Conservation (phyloP, 2,888 invertebrate genomes). For the Cryptocheilus praepositus region DNA sequence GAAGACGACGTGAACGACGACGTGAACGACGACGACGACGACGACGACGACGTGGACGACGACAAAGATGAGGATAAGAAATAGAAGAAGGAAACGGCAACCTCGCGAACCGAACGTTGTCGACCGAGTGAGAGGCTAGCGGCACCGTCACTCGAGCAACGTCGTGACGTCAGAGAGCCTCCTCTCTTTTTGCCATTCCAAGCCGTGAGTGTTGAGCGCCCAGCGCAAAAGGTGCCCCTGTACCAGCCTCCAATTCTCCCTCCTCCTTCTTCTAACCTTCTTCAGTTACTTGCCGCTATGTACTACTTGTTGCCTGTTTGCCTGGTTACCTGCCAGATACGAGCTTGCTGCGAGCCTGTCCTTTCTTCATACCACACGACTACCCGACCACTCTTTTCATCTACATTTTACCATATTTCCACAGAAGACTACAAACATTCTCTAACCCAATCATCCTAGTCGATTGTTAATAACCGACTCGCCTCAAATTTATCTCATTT, state of each 20-base stretch:
- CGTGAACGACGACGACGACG: background rate
- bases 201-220: conserved; percentile 32
- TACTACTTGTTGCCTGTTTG: too few species aligned
- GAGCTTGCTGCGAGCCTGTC: too few species aligned
- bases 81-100: conserved; percentile 28
- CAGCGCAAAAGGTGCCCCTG: conserved; percentile 50
- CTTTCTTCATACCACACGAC: too few species aligned
- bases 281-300: conserved; percentile 29
- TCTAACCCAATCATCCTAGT: too few species aligned
- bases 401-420: too few species aligned
- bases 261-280: conserved; percentile 46
- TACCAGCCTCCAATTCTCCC: conserved; percentile 41
- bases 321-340: too few species aligned
- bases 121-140: conserved; percentile 71
- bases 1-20: background rate
- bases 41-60: background rate
- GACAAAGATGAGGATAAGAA: conserved; percentile 3
- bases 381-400: too few species aligned
- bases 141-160: conserved; percentile 62
- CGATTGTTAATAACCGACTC: too few species aligned
- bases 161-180: conserved; percentile 66
- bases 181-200: conserved; percentile 60
- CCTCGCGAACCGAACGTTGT: conserved; percentile 65
- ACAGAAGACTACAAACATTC: too few species aligned
- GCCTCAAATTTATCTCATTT: too few species aligned